A percentile compares a stretch with the other conserved stretches of the same genome.
These are phyloP conservation scores for Mirza zaza DNA, from an alignment of 2,113 vertebrate genomes.

Conservation along the genomic window DNA sequence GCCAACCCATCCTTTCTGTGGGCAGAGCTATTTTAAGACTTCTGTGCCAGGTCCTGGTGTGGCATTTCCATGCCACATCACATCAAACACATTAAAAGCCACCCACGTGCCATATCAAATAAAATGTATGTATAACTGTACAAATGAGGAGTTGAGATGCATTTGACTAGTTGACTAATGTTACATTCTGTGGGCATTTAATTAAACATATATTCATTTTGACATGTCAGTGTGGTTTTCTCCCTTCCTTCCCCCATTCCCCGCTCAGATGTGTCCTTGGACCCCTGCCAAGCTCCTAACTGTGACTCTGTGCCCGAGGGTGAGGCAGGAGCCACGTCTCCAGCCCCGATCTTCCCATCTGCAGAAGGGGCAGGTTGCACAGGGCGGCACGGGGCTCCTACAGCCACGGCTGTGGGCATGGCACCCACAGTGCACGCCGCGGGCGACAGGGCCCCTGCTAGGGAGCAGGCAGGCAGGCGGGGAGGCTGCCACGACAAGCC, in stretches of 20 bases:
- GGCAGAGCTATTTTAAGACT: constrained; percentile 15
- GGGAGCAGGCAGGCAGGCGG: background rate
- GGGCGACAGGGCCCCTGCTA: background rate
- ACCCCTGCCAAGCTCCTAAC: background rate
- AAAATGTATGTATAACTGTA: constrained; percentile 41
- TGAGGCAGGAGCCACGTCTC: background rate
- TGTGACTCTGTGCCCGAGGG: rapidly evolving
- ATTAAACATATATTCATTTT: constrained; percentile 67
- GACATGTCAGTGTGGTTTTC: background rate
- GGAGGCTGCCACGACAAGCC: no score
- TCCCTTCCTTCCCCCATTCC: background rate
- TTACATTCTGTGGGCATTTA: constrained; percentile 45
- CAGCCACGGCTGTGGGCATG: no score
- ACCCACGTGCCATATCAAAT: constrained; percentile 67
- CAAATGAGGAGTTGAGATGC: constrained; percentile 33
- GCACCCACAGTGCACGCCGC: rapidly evolving
- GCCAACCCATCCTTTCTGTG: background rate
- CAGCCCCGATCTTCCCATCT: background rate
- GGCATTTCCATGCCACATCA: constrained; percentile 8
- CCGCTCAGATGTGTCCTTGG: rapidly evolving
- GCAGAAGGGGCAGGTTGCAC: background rate
- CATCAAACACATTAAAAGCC: constrained; percentile 49
- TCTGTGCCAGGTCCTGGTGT: background rate
- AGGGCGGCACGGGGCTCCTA: background rate
- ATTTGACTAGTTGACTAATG: constrained; percentile 52